Evolutionary conservation across 2,888 invertebrate genomes (phyloP), one percentile per base, ranked within the genome.

Genomic region (Arenicola marina): DNA sequence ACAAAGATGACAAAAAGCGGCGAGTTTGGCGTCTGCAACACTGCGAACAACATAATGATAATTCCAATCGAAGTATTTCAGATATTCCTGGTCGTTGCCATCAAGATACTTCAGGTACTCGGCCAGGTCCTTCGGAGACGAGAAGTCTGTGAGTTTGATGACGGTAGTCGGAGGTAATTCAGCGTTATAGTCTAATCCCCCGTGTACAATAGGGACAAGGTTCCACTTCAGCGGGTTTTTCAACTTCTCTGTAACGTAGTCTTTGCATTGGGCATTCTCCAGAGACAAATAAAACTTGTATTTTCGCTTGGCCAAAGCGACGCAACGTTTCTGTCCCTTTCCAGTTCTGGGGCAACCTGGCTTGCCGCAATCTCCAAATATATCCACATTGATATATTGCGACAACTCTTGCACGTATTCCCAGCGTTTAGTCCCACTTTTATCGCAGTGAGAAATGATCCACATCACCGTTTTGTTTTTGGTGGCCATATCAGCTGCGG

Each of bases 211-310:
- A 15, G 53, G 53, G 15, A 53, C 24, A 11, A 53, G 29, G n/a
- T n/a, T n/a, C 31, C 32, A 15, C 15, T 53, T 32, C 31, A 31
- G 11, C 29, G 32, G 7, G 4, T 31, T 53, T 24, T 24, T 32
- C 31, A 53, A 53, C 53, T 53, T 53, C 53, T 53, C 53, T 11
- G 53, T 53, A 15, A 53, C 24, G 24, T 53, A 53, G 11, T 32
- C 29, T 11, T 53, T 32, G 33, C 53, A 53, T 11, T 31, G 7
- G 29, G 15, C 15, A 32, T 53, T 53, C 53, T 53, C 53, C 7
- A 53, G 32, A 11, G 53, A 7, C 29, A 53, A 32, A 32, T 53
- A 53, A 24, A 53, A 53, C 32, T 53, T 53, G 33, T 53, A 53
- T 11, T 7, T 15, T 7, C 15, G 15, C 32, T 53, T 24, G 24